Evolutionary conservation across 2,888 invertebrate species (phyloP).

Genomic region (Lypha dubia): DNA sequence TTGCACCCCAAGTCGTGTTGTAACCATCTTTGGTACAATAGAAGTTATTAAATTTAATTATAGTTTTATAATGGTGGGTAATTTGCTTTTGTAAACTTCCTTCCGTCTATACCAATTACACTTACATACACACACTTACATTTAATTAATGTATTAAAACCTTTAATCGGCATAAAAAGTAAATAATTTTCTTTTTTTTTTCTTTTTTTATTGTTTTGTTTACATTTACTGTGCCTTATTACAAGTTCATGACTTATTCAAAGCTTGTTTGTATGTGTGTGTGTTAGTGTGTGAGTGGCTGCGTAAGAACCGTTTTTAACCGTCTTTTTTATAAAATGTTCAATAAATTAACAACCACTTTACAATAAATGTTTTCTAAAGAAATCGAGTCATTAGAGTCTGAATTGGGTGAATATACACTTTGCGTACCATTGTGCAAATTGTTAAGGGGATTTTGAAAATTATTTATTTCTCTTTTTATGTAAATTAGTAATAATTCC

Average conservation of each 20-base stretch:
- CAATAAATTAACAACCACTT: conserved; percentile 59
- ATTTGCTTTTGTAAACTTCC: conserved; percentile 63
- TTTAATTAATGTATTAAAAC: conserved; percentile 1
- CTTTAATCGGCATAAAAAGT: neutral
- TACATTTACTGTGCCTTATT: too few relatives aligned
- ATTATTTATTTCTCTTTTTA: neutral
- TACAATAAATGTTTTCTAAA: conserved; percentile 4
- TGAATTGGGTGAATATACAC: neutral
- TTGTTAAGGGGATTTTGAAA: too few relatives aligned
- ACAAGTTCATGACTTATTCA: neutral
- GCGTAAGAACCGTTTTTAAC: too few relatives aligned
- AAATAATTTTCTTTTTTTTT: neutral
- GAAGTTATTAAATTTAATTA: conserved; percentile 67
- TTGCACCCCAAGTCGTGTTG: conserved; percentile 38
- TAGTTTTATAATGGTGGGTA: conserved; percentile 57
- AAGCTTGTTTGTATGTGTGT: neutral
- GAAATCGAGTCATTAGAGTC: neutral
- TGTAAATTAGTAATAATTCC: conserved; percentile 11
- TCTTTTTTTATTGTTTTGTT: too few relatives aligned
- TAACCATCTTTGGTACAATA: conserved; percentile 47
- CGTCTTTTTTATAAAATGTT: conserved; percentile 34
- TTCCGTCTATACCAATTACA: conserved; percentile 35
- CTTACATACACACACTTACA: neutral
- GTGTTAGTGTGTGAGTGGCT: too few relatives aligned
- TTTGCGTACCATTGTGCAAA: conserved; percentile 1